Conservation (phyloP, 2,888 invertebrate genomes). For the Belgica antarctica region DNA sequence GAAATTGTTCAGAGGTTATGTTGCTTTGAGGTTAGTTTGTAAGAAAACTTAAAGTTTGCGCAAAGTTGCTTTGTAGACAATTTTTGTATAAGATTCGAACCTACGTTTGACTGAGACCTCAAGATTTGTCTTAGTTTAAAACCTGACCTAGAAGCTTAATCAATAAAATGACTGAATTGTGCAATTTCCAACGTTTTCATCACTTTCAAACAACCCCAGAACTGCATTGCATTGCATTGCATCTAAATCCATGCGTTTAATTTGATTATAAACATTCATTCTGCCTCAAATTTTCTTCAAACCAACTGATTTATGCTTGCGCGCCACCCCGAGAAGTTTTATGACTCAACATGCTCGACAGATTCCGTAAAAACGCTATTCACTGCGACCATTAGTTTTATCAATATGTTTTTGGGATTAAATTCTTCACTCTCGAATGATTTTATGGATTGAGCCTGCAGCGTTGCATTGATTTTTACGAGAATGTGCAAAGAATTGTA, state of each 20-base stretch:
- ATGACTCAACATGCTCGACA: background rate
- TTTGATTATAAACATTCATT: background rate
- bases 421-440: background rate
- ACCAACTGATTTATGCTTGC: background rate
- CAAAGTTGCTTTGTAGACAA: no score
- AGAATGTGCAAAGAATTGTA: background rate
- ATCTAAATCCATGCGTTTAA: background rate
- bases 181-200: no score
- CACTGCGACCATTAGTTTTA: background rate
- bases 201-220: no score
- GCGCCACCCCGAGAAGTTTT: background rate
- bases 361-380: background rate
- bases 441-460: slow-evolving; percentile 11
- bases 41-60: background rate
- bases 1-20: background rate
- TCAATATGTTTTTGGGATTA: background rate
- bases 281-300: slow-evolving; percentile 4
- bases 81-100: no score
- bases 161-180: no score
- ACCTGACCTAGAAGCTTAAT: no score
- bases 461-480: background rate
- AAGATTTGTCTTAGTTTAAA: no score
- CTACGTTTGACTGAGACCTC: no score
- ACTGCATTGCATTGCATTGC: background rate
- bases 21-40: background rate